A percentile compares a stretch with the other conserved stretches of the same genome.
Conservation (phyloP, 2,797 vertebrate genomes). For the Paramormyrops hopkinsi region DNA sequence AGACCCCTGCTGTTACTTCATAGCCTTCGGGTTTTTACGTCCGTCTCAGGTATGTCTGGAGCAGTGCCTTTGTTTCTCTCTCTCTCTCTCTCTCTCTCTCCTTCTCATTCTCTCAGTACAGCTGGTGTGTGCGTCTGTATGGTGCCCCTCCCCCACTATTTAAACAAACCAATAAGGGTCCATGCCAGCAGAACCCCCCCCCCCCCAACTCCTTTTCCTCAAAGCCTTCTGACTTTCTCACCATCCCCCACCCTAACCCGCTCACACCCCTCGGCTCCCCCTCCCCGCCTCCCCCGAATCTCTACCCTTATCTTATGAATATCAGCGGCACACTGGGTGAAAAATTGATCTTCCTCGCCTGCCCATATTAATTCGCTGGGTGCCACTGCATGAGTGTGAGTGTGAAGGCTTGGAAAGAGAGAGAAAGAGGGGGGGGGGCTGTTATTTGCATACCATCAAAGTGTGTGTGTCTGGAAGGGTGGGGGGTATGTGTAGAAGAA, state of each 20-base stretch:
- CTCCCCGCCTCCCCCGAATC: conserved; percentile 35
- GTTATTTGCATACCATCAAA: conserved; percentile 67
- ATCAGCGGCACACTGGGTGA: conserved; percentile 63
- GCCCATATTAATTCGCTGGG: conserved; percentile 52
- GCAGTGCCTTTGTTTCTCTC: conserved; percentile 20
- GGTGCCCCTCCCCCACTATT: conserved; percentile 64
- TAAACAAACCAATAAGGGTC: conserved; percentile 66
- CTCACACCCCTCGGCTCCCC: conserved; percentile 28
- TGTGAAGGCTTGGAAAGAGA: conserved; percentile 34
- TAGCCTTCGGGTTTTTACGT: background rate
- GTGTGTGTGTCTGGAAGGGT: conserved; percentile 48
- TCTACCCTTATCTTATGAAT: conserved; percentile 63
- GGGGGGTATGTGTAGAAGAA: conserved; percentile 35
- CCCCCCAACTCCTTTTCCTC: conserved; percentile 48
- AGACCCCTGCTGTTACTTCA: background rate
- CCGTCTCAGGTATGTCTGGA: conserved; percentile 10
- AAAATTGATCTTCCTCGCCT: conserved; percentile 65
- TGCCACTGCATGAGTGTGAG: conserved; percentile 48
- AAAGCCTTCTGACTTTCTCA: conserved; percentile 47
- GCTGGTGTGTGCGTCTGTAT: conserved; percentile 63
- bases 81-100: conserved; percentile 31
- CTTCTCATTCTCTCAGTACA: conserved; percentile 54
- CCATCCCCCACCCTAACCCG: conserved; percentile 34
- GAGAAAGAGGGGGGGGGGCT: conserved; percentile 21
- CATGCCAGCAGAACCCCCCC: conserved; percentile 51